Evolutionary conservation across 2,888 invertebrate genomes (phyloP), one percentile per base, ranked within the genome.

Genomic region (Thereva nobilitata): DNA sequence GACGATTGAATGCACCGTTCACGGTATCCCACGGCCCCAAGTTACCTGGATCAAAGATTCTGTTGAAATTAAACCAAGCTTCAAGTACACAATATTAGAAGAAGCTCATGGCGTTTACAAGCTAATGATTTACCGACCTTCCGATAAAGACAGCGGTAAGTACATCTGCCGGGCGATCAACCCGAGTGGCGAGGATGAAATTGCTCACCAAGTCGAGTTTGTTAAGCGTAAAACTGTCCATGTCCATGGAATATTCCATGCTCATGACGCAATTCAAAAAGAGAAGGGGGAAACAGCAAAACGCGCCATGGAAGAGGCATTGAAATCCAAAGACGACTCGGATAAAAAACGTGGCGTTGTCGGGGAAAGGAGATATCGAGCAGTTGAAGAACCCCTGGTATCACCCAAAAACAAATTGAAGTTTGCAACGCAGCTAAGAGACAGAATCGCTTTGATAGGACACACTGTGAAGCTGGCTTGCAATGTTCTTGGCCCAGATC

Each of bases 401-500:
- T 72, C 79, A 0, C 75, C 79, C 23, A 81, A 80, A 70, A 79
- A 81, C 68, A 80, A 80, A 69, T 66, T 81, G 0, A 74, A 75
- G 69, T 93, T 94, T 75, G 90, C 90, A 45, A 91, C 90, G 1
- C 86, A 87, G 72, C 78, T 95, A 66, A 88, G 89, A 1, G 91
- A 93, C 74, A 84, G 91, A 72, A 90, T 90, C 55, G 89, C 90
- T 3, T 86, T 89, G 0, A 87, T 88, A 77, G 90, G 90, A 0
- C 88, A 90, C 1, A 84, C 88, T 61, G 87, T 91, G 1, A 90
- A 91, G 80, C 80, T 94, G 38, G 90, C 89, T 0, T 93, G 91
- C 75, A 90, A 89, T 54, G 86, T 92, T 2, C 82, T 92, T 61
- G 89, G 91, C 3, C 86, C 88, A 0, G 87, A 89, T 70, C 87